These are phyloP conservation scores for Gryon sp. DNA, from an alignment of 1,140 invertebrate genomes.

Conservation along the genomic window DNA sequence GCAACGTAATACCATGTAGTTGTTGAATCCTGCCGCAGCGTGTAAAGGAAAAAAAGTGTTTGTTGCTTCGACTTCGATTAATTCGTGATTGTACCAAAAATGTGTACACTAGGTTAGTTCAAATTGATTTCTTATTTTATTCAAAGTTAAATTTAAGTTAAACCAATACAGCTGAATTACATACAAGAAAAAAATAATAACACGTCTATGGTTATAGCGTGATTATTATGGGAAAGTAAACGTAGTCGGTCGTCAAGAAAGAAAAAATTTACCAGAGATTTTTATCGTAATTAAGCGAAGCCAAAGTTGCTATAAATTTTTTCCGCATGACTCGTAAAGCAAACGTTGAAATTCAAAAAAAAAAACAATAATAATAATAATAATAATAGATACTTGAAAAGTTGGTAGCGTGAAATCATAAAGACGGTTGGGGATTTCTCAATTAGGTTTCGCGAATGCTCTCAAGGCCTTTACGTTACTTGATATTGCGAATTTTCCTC, in stretches of 20 bases:
- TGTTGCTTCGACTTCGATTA: slow-evolving; percentile 15
- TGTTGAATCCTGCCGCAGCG: slow-evolving; percentile 51
- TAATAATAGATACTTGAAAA: too few relatives aligned
- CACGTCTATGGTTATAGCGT: too few relatives aligned
- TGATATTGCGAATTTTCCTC: slow-evolving; percentile 59
- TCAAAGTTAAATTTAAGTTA: too few relatives aligned
- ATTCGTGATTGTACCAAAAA: too few relatives aligned
- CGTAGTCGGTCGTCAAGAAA: slow-evolving; percentile 4
- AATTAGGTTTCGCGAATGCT: slow-evolving; percentile 60
- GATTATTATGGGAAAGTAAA: slow-evolving; percentile 11
- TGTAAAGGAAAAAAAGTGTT: slow-evolving; percentile 36
- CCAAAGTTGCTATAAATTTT: slow-evolving; percentile 13
- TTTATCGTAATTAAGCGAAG: slow-evolving; percentile 12
- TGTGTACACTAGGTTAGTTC: too few relatives aligned
- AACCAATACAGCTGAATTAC: too few relatives aligned
- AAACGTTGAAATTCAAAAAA: slow-evolving; percentile 1
- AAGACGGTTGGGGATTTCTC: slow-evolving; percentile 45
- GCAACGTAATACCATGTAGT: slow-evolving; percentile 46
- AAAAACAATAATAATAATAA: slow-evolving; percentile 6
- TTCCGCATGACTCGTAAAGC: slow-evolving; percentile 12
- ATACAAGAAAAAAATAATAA: too few relatives aligned
- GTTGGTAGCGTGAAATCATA: slow-evolving; percentile 31
- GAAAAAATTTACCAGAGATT: slow-evolving; percentile 12
- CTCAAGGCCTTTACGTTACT: slow-evolving; percentile 52
- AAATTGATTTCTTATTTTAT: too few relatives aligned